Evolutionary conservation across 2,888 invertebrate genomes (phyloP), one percentile per base, ranked within the genome.

Genomic region (Steromphala cineraria): DNA sequence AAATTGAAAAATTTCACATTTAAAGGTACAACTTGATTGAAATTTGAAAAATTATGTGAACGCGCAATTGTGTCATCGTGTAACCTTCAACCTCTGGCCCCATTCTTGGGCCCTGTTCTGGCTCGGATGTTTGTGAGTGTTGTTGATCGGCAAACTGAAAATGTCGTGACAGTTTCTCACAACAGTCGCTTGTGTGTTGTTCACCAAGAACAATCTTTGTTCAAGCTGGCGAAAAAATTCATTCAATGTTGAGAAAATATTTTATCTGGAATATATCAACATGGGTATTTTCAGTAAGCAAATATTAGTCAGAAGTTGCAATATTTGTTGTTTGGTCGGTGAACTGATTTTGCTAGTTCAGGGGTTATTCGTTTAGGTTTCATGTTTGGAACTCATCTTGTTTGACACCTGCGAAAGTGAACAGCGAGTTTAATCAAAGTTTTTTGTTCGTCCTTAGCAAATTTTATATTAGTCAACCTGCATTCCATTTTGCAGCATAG

Each of bases 161-260:
- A 75, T 75, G 75, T 36, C 53, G 24, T 40, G 52, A n/a, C 24
- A 46, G 75, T 75, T 52, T 40, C 24, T 75, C 21, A 24, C 40
- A 75, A 75, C 52, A 52, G 40, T 52, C 8, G 15, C 52, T 52
- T 75, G 75, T 75, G 52, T 75, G 52, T 52, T 24, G 21, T 75
- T 19, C 52, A 19, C 52, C 24, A 19, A 21, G 24, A 52, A 24
- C 52, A 24, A 24, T 55, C 76, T 76, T 76, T 76, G 76, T 76
- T 55, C 19, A 36, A 55, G 36, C 15, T 53, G 28, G 15, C 55
- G 17, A 55, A 55, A 76, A 76, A 76, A 76, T 76, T 76, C 55
- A 76, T 55, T 53, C 24, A 71, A 55, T 55, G 76, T 76, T 76
- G 36, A 55, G 76, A 55, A 76, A 76, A 76, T 76, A 76, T 76